Conservation (phyloP, 2,113 vertebrate species). For the Vicugna pacos region DNA sequence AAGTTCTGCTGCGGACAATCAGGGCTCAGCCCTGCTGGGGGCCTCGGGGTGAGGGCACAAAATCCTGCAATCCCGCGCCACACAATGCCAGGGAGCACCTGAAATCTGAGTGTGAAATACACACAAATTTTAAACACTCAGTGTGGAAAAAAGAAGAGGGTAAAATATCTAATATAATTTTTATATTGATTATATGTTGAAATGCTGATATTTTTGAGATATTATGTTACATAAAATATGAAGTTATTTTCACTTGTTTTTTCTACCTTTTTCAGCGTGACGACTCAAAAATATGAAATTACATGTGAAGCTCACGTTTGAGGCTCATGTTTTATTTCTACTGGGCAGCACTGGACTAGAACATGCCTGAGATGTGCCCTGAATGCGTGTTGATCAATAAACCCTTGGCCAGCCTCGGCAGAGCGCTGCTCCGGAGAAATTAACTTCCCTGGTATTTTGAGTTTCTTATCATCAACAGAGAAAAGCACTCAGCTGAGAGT, state of each 20-base stretch:
- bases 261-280: not conserved
- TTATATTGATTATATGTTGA: not conserved
- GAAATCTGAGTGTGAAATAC: not conserved
- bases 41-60: not conserved
- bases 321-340: not conserved
- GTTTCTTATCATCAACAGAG: not conserved
- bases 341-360: not conserved
- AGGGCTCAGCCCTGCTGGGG: not conserved
- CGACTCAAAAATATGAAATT: not conserved
- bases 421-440: not conserved
- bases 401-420: not conserved
- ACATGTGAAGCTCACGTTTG: not conserved
- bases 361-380: not conserved
- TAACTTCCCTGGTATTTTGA: not conserved
- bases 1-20: not conserved
- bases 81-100: not conserved
- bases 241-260: conserved; percentile 1
- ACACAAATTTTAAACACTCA: not conserved
- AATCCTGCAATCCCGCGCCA: not conserved
- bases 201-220: not conserved
- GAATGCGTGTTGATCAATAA: not conserved
- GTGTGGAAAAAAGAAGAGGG: not conserved
- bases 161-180: not conserved
- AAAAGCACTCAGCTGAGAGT: not conserved
- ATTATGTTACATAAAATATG: not conserved